Conservation (phyloP, 1,140 invertebrate genomes). For the Ganaspis sp. region DNA sequence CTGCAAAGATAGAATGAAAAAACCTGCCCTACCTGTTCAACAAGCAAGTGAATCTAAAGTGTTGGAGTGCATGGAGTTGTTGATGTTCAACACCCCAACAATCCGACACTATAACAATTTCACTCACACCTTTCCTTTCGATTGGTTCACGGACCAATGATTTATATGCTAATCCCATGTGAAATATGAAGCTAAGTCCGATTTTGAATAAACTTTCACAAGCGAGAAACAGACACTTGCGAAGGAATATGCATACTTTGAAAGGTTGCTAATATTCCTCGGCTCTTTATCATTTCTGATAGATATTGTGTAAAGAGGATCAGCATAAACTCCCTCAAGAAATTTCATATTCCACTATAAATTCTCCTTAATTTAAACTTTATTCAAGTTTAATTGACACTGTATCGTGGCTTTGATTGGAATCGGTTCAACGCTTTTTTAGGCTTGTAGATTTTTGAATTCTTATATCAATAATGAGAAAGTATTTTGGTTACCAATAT, state of each 20-base stretch:
- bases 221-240: background rate
- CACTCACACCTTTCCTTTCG: constrained; percentile 23
- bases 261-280: background rate
- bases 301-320: background rate
- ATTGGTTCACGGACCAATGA: constrained; percentile 52
- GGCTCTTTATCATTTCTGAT: constrained; percentile 6
- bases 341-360: background rate
- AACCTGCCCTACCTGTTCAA: constrained; percentile 38
- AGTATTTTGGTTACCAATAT: too few relatives aligned
- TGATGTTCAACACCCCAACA: background rate
- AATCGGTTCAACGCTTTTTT: background rate
- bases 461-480: too few relatives aligned
- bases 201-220: constrained; percentile 32
- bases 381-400: constrained; percentile 1
- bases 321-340: background rate
- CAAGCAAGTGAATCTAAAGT: background rate
- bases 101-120: background rate
- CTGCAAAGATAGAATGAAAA: constrained; percentile 6
- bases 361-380: background rate
- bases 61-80: background rate
- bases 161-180: constrained; percentile 55
- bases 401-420: background rate
- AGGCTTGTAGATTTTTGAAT: too few relatives aligned
- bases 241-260: background rate
- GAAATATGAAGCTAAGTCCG: constrained; percentile 39